Conservation (phyloP, 2,113 vertebrate species). For the Mirza zaza region DNA sequence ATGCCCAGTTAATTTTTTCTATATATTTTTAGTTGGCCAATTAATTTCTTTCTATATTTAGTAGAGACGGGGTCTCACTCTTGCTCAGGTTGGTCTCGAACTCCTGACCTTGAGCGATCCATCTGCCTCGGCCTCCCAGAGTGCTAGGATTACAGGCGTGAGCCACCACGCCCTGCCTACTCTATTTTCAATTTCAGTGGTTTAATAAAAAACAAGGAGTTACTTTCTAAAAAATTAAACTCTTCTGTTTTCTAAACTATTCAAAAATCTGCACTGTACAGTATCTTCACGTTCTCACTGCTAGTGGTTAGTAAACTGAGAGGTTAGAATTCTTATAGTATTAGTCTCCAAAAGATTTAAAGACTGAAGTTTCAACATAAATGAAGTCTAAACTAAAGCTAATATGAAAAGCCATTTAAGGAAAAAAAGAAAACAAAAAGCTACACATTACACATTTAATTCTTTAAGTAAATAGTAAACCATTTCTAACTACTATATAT, state of each 20-base stretch:
- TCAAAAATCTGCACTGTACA: background rate
- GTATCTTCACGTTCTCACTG: background rate
- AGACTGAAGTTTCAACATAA: constrained; percentile 32
- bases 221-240: background rate
- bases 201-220: background rate
- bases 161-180: too few species aligned
- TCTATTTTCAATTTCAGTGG: constrained; percentile 24
- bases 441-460: background rate
- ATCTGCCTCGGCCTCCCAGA: too few species aligned
- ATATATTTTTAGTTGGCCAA: too few species aligned
- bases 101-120: too few species aligned
- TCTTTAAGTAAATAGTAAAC: background rate
- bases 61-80: too few species aligned
- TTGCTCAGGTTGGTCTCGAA: too few species aligned
- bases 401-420: constrained; percentile 23
- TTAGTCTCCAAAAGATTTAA: constrained; percentile 10
- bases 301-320: background rate
- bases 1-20: too few species aligned
- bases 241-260: constrained; percentile 25
- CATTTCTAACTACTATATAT: constrained; percentile 21
- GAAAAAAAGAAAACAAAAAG: background rate
- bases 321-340: background rate
- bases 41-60: too few species aligned
- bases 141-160: too few species aligned
- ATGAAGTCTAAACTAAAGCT: background rate